Percentiles rank a stretch among this genome's conserved stretches.
phyloP scores from a whole-genome alignment of 2,113 vertebrate species.

The Crotalus tigris region DNA sequence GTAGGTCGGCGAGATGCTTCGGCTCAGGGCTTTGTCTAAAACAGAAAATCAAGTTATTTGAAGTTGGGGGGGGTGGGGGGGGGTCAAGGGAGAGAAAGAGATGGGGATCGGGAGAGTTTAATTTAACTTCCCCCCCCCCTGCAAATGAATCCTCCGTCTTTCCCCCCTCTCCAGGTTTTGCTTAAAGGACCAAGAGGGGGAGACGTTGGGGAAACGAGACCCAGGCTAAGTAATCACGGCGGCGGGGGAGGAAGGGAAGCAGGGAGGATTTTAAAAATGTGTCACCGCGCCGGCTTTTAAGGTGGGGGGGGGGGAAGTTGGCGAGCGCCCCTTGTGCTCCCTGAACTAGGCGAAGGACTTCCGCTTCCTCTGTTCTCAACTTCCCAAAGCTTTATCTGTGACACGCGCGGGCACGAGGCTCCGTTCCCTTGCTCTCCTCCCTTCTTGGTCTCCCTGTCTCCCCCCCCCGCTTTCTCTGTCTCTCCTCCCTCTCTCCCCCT shows the following conservation, averaged over 20 bases:
- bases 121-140: neutral
- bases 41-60: neutral
- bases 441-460: neutral
- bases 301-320: neutral
- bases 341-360: neutral
- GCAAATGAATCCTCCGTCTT: neutral
- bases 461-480: too few species aligned
- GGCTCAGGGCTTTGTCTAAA: neutral
- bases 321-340: neutral
- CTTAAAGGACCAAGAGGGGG: neutral
- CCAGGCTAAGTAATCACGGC: neutral
- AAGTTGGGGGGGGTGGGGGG: neutral
- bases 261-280: neutral
- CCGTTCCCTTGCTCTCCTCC: too few species aligned
- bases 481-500: neutral
- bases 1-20: neutral
- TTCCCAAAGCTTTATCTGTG: neutral
- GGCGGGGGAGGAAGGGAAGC: too few species aligned
- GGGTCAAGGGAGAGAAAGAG: too few species aligned
- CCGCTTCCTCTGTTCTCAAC: neutral
- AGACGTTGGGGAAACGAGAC: neutral
- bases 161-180: neutral
- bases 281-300: neutral
- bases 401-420: neutral
- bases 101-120: neutral